Evolutionary conservation across 2,797 vertebrate species (phyloP), one percentile per base, ranked within the genome.

Genomic region (Enteromius afrohamiltoni): DNA sequence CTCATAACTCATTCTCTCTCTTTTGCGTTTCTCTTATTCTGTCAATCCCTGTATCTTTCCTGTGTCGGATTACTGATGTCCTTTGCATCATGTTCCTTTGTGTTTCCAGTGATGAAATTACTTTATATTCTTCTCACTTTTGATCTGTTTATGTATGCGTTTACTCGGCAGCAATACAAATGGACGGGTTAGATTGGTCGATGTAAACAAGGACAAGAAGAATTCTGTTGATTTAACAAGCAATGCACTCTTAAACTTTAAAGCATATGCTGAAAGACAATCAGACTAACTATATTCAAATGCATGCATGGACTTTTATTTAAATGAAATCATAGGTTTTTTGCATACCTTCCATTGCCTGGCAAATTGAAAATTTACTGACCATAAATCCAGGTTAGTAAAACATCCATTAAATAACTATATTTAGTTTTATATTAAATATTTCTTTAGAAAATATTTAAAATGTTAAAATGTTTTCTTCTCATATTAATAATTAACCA

Each of bases 91-190:
- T 77, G 62, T 62, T 42, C 37, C 11, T 80, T 31, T 51, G 60
- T 79, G 34, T 69, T 64, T 73, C 47, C 47, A 4, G 80, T 49
- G 68, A 42, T 79, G 37, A 60, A 64, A 64, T 26, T 71, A 67
- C 75, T 82, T 67, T 47, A 83, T 69, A 86, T 86, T 79, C 55
- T 64, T 71, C 62, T 75, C 64, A 71, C 79, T 68, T 76, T 79
- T 85, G 17, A 65, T 31, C 23, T 68, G 51, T 77, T 77, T 78
- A 68, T 23, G 21, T 49, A 80, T 67, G 42, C 23, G 34, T 47
- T 70, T 80, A 75, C 58, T 40, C 68, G 10, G 19, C 42, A 9
- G 60, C 73, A 77, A 76, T 78, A 58, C 82, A 70, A 79, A 86
- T 86, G 21, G 16, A 37, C 37, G 67, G 26, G 10, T 78, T 77